phyloP scores from a whole-genome alignment of 2,888 invertebrate genomes.

The Chrysina gloriosa region DNA sequence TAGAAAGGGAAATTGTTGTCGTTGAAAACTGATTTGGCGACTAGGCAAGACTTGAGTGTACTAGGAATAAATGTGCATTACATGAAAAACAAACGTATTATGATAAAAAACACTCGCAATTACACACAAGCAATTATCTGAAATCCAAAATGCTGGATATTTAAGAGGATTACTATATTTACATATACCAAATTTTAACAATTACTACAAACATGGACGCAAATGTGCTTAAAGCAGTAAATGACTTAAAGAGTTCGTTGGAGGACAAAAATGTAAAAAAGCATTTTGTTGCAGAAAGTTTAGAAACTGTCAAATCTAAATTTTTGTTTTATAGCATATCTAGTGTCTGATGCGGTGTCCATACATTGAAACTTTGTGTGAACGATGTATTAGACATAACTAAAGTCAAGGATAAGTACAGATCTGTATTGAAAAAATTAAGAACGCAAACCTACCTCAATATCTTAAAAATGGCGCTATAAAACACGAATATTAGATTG shows the following conservation, averaged over 20 bases:
- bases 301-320: neutral
- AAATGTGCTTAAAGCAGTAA: neutral
- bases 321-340: neutral
- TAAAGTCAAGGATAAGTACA: neutral
- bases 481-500: conserved; percentile 24
- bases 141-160: neutral
- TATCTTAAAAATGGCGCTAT: conserved; percentile 17
- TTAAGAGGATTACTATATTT: neutral
- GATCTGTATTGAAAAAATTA: conserved; percentile 23
- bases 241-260: neutral
- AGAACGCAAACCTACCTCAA: conserved; percentile 4
- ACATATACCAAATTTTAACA: neutral
- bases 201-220: neutral
- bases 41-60: conserved; percentile 5
- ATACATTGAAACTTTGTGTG: conserved; percentile 38
- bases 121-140: neutral
- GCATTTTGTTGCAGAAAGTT: neutral
- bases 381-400: conserved; percentile 21
- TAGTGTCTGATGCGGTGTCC: conserved; percentile 29
- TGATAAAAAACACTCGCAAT: no score
- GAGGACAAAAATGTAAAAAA: neutral
- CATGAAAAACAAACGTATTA: neutral
- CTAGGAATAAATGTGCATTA: conserved; percentile 23
- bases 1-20: conserved; percentile 11
- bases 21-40: conserved; percentile 9